Percentiles rank a stretch among this genome's conserved stretches.
Conservation (phyloP, 2,888 invertebrate species). For the Drosophila picticornis region DNA sequence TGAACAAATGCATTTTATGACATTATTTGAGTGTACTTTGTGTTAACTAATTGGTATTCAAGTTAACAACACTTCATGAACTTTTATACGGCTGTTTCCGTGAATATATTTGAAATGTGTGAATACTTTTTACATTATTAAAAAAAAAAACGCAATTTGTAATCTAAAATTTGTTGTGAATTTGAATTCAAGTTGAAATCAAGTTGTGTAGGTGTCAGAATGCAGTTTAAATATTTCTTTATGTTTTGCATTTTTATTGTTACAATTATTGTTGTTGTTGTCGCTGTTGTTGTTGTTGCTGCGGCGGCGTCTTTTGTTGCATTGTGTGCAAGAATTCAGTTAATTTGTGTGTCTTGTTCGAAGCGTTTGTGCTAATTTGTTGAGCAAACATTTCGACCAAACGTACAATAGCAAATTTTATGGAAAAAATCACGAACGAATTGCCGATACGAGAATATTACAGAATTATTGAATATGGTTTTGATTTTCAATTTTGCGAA, state of each 20-base stretch:
- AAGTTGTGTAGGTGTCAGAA: constrained; percentile 52
- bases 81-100: constrained; percentile 10
- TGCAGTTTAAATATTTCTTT: constrained; percentile 36
- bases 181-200: constrained; percentile 5
- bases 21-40: constrained; percentile 15
- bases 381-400: constrained; percentile 63
- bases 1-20: constrained; percentile 5
- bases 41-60: constrained; percentile 12
- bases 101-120: not conserved
- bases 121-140: constrained; percentile 8
- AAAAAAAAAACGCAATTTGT: not conserved
- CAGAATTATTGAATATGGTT: not conserved
- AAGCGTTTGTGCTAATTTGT: constrained; percentile 67
- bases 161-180: constrained; percentile 1
- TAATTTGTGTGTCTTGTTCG: constrained; percentile 57
- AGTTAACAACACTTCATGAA: constrained; percentile 32
- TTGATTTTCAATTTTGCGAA: not conserved
- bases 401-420: constrained; percentile 30
- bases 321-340: constrained; percentile 64
- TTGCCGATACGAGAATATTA: constrained; percentile 20
- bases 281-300: not conserved
- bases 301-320: constrained; percentile 47
- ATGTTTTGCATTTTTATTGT: constrained; percentile 5
- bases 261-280: not conserved
- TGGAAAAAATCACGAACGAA: constrained; percentile 67